Evolutionary conservation across 35 echinoderm and acorn worm genomes (phyloP).

Genomic region (Lytechinus variegatus): DNA sequence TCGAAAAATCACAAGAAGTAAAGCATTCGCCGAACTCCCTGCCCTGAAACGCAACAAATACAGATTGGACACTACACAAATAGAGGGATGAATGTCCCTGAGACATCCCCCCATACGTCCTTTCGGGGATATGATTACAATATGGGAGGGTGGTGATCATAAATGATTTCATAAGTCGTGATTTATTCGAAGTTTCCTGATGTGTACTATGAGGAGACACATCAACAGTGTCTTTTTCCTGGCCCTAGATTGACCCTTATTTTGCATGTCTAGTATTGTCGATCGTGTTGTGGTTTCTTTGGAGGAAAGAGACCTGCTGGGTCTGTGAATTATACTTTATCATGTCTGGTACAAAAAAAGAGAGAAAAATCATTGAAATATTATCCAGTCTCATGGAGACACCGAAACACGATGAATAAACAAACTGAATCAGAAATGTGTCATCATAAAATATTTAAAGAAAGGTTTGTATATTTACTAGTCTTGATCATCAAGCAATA

Average conservation of each 20-base stretch:
- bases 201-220: background rate
- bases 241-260: background rate
- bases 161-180: background rate
- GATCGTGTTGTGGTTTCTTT: background rate
- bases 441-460: background rate
- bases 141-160: background rate
- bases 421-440: conserved; percentile 10
- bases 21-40: no score
- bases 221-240: background rate
- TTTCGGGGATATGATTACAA: no score
- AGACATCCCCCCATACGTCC: no score
- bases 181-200: background rate
- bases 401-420: background rate
- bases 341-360: background rate
- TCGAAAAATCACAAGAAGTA: no score
- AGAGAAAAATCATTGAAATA: background rate
- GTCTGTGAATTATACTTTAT: background rate
- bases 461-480: no score
- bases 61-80: no score
- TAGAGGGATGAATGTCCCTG: no score
- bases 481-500: no score
- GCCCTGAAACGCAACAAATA: no score
- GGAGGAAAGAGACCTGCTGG: background rate
- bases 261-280: background rate
- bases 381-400: background rate